Percentiles rank a stretch among this genome's conserved stretches.
Evolutionary conservation across 2,797 vertebrate genomes (phyloP).

Genomic region (Xenentodon cancila): DNA sequence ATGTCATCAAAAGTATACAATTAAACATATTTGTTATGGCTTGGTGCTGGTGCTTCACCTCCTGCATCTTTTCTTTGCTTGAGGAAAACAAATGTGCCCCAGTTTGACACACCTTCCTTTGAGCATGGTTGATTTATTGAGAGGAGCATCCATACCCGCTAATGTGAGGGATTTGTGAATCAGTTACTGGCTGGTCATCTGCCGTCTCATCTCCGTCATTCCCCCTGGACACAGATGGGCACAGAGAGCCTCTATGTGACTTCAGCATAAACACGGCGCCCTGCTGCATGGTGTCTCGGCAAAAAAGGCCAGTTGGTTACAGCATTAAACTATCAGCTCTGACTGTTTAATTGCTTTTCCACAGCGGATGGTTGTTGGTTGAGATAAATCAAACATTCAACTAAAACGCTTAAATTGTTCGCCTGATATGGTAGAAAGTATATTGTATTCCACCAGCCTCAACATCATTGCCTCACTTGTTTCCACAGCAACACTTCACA

Average conservation of each 20-base stretch:
- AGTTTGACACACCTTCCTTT: constrained; percentile 8
- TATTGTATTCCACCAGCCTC: constrained; percentile 19
- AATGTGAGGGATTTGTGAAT: constrained; percentile 19
- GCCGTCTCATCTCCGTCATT: constrained; percentile 23
- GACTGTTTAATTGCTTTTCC: constrained; percentile 16
- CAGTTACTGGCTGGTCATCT: constrained; percentile 36
- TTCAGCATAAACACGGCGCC: constrained; percentile 34
- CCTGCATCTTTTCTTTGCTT: background rate
- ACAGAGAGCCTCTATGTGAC: constrained; percentile 10
- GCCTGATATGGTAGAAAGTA: constrained; percentile 8
- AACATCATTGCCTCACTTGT: constrained; percentile 10
- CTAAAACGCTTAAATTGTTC: background rate
- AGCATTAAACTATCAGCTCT: constrained; percentile 9
- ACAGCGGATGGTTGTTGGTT: background rate
- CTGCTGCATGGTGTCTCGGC: constrained; percentile 22
- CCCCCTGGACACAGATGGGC: constrained; percentile 9
- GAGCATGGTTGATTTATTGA: constrained; percentile 15
- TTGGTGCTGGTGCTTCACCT: constrained; percentile 14
- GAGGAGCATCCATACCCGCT: constrained; percentile 11
- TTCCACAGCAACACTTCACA: background rate
- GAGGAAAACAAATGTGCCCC: constrained; percentile 2
- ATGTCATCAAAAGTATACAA: constrained; percentile 10
- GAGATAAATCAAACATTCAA: constrained; percentile 8
- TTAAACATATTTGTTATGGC: constrained; percentile 23
- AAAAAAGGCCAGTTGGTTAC: constrained; percentile 10